Percentiles rank a stretch among this genome's conserved stretches.
Conservation (phyloP, 2,113 vertebrate genomes). For the Ptychochromis oligacanthus region DNA sequence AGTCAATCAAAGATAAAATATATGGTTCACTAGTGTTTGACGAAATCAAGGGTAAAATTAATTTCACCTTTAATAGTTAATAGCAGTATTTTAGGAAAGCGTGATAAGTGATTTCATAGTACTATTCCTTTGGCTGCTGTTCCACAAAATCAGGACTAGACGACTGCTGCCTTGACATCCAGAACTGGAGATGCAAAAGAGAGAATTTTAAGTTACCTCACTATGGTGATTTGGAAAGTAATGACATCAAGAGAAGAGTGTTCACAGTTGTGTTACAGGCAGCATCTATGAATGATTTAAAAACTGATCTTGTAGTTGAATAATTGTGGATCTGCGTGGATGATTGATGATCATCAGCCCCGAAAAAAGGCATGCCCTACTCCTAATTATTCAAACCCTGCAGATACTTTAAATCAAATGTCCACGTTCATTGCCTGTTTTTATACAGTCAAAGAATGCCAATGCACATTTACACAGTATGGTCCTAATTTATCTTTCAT, state of each 20-base stretch:
- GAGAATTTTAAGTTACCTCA: neutral
- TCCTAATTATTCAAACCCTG: neutral
- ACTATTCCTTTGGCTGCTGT: neutral
- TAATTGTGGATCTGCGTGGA: neutral
- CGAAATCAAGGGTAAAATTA: neutral
- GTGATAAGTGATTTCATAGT: neutral
- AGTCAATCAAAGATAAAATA: neutral
- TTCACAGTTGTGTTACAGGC: neutral
- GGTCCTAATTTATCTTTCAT: neutral
- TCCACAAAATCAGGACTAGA: neutral
- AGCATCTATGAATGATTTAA: neutral
- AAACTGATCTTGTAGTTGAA: neutral
- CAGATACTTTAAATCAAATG: neutral
- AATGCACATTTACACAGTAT: neutral
- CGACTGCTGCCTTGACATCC: neutral
- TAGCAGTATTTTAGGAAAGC: neutral
- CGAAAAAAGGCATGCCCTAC: neutral
- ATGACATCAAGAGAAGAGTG: neutral
- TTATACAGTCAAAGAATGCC: fast-evolving
- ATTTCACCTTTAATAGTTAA: neutral
- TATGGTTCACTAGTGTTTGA: neutral
- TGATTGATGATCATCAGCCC: neutral
- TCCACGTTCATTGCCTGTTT: neutral
- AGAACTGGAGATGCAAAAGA: neutral
- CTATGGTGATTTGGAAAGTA: neutral